Base-by-base conservation (phyloP, 2,888 invertebrate genomes). In the Latheticus oryzae region DNA sequence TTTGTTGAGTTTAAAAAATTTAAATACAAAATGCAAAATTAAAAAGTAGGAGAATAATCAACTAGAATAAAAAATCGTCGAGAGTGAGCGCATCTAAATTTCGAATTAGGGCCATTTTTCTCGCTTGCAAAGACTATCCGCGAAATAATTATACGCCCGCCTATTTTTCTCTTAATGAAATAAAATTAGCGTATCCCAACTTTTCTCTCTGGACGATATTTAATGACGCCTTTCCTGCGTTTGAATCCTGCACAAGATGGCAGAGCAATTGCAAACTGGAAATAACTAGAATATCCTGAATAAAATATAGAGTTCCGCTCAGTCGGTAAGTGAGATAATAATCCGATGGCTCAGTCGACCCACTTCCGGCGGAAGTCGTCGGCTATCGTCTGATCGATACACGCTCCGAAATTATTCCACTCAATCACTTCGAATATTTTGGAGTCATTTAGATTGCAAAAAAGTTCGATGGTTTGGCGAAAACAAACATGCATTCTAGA, bases 281-380 rank as follows among this genome's bases (percentile, higher is more conserved):
- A 73, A 73, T 73, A 70, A 70, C 71, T 66, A 64, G 72, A 70
- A 74, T 70, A 74, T 70, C 71, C 70, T 69, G 73, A 73, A 74
- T 74, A 74, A 75, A 74, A 74, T 74, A 72, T 72, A 69, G 70
- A 71, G 67, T 70, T 71, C 69, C 71, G 68, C 68, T 70, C 54
- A 38, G 55, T 38, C 55, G 32, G 55, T 48, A 48, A 55, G 55
- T 55, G 55, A 55, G 55, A 55, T 55, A 48, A 55, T 55, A 55
- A 73, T 73, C 71, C 68, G 66, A 65, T 68, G 68, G 68, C 58
- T 69, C 62, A 63, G 66, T 61, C 69, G 71, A 69, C 70, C 70
- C 67, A 70, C 66, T 70, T 72, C 70, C 62, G 45, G 17, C 53
- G 60, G 59, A 62, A 61, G 62, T 62, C 57, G 59, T 23, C 53